Evolutionary conservation across 2,888 invertebrate species (phyloP).

Genomic region (Scrobipalpa atriplicella): DNA sequence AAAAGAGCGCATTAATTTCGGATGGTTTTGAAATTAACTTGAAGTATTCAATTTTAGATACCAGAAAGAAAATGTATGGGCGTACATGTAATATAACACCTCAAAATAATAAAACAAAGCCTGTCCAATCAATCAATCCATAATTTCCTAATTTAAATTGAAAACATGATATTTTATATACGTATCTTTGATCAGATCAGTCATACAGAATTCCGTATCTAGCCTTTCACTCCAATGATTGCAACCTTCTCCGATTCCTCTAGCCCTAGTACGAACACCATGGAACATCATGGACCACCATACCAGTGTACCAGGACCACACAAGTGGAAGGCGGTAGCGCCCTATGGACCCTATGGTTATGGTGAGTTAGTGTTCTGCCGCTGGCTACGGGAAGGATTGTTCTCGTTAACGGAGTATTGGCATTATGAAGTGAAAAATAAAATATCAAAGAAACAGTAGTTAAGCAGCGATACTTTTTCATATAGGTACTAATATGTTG

Average conservation of each 20-base stretch:
- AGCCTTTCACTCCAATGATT: background rate
- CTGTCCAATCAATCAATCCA: too few relatives aligned
- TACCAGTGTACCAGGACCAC: conserved; percentile 50
- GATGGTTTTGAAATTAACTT: background rate
- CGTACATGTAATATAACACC: background rate
- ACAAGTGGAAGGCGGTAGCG: conserved; percentile 63
- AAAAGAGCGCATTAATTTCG: background rate
- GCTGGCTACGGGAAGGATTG: conserved; percentile 1
- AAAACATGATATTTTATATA: too few relatives aligned
- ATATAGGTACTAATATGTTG: too few relatives aligned
- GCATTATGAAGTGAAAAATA: background rate
- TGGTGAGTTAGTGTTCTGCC: conserved; percentile 28
- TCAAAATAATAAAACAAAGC: background rate
- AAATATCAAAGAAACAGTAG: background rate
- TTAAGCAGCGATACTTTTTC: background rate
- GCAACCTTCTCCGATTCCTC: background rate
- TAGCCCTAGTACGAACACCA: background rate
- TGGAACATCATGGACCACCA: conserved; percentile 23
- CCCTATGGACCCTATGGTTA: conserved; percentile 49
- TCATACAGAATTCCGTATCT: background rate
- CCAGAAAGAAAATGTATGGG: background rate
- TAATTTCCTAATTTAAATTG: too few relatives aligned
- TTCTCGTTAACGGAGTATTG: background rate
- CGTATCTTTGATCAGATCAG: too few relatives aligned
- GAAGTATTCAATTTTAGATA: background rate